Evolutionary conservation across 2,797 vertebrate genomes (phyloP), one percentile per base, ranked within the genome.

Genomic region (Distichodus sexfasciatus): DNA sequence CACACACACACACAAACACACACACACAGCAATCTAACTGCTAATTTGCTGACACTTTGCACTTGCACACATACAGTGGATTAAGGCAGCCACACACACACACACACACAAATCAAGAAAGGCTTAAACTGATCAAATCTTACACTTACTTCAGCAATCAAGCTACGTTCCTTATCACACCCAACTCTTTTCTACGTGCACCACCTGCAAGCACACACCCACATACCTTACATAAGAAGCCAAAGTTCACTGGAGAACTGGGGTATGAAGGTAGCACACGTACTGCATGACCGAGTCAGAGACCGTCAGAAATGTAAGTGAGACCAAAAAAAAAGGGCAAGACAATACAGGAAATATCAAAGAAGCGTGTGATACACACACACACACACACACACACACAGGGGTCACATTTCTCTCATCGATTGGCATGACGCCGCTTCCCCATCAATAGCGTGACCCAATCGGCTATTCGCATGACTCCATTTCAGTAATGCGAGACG

Each of bases 381-480:
- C 29, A 54, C 38, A 35, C 66, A 41, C 59, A 67, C 14, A 24
- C 47, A 24, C 23, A n/a, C 19, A 11, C 4, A 68, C 33, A 55
- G n/a, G 24, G 23, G 12, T 69, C 59, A 53, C 44, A 69, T 66
- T 51, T 70, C 53, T 38, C 46, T 29, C 59, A 79, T 79, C 60
- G 67, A 79, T 70, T 71, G 74, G 64, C 64, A 15, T 9, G 36
- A 57, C 69, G 68, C 77, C 71, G 74, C 58, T 58, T 46, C 62
- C 61, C 55, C 55, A 76, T 65, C 87, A 82, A 84, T 86, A 70
- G 44, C 10, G 78, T 38, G 76, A 79, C 74, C 57, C 64, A 53
- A 72, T 69, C 40, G 23, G 28, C 51, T 47, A 68, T 59, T 79
- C 74, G 71, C 67, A 68, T 53, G 54, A 74, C 63, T 76, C 64